Percentiles rank a stretch among this genome's conserved stretches.
Evolutionary conservation across 2,888 invertebrate genomes (phyloP).

Genomic region (Coelinius sp.): DNA sequence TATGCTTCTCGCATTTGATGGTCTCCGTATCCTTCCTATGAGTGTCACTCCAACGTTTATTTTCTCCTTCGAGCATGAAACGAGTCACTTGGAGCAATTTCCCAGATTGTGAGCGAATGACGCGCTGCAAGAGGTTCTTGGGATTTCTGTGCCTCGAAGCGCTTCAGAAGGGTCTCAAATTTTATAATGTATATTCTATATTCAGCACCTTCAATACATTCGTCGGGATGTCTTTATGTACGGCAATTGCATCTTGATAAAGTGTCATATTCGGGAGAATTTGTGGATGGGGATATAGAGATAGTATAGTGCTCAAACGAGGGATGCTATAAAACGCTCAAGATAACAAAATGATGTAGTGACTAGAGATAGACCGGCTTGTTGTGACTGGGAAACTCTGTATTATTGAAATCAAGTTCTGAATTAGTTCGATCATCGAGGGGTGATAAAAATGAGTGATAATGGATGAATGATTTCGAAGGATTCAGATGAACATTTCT

Average conservation of each 20-base stretch:
- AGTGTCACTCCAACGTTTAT: not conserved
- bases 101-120: slow-evolving; percentile 9
- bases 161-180: too few relatives aligned
- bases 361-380: not conserved
- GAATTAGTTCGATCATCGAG: not conserved
- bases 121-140: not conserved
- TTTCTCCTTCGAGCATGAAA: not conserved
- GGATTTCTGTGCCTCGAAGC: not conserved
- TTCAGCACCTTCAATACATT: not conserved
- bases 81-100: not conserved
- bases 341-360: not conserved
- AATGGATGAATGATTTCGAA: too few relatives aligned
- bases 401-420: not conserved
- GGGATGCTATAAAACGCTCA: not conserved
- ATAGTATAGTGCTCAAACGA: not conserved
- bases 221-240: not conserved
- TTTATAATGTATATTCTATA: not conserved
- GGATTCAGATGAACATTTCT: too few relatives aligned
- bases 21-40: not conserved
- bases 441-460: too few relatives aligned
- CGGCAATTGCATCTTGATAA: not conserved
- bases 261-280: not conserved
- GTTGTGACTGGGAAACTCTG: not conserved
- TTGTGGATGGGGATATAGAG: slow-evolving; percentile 3
- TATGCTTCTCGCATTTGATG: not conserved